phyloP scores from a whole-genome alignment of 2,113 vertebrate species.

The Aspidoscelis tigris region DNA sequence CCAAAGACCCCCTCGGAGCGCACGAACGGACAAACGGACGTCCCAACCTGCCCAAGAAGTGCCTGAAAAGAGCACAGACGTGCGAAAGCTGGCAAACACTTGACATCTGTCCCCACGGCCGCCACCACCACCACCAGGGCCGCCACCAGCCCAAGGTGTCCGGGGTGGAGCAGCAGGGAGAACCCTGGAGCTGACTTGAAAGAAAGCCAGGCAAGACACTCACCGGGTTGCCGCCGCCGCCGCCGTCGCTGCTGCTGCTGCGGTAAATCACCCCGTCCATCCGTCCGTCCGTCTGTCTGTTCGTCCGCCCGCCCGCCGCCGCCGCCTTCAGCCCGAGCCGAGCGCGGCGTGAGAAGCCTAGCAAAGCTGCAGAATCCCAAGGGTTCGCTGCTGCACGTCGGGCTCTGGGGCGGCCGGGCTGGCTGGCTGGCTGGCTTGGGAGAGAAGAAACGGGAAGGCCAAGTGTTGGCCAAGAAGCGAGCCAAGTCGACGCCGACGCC shows the following conservation, averaged over 20 bases:
- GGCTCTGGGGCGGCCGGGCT: neutral
- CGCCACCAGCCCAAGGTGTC: neutral
- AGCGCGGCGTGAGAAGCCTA: constrained; percentile 35
- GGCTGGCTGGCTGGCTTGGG: neutral
- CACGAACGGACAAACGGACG: neutral
- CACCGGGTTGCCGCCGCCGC: constrained; percentile 62
- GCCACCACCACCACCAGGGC: neutral
- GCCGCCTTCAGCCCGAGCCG: neutral
- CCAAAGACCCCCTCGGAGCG: no score
- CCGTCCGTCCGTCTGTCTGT: no score
- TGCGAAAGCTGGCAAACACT: neutral
- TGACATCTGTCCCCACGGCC: neutral
- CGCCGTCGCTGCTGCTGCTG: constrained; percentile 14
- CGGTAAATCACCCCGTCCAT: constrained; percentile 27
- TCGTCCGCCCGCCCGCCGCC: constrained; percentile 8
- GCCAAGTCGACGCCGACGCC: neutral
- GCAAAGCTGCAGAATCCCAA: constrained; percentile 69
- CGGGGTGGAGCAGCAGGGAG: no score
- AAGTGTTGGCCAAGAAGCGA: constrained; percentile 43
- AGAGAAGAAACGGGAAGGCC: constrained; percentile 49
- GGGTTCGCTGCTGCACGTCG: neutral
- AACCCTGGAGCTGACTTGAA: constrained; percentile 33
- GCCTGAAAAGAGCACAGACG: neutral
- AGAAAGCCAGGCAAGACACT: constrained; percentile 57
- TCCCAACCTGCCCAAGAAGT: neutral